Conservation (phyloP, 2,888 invertebrate species). For the Linnaemya vulpina region DNA sequence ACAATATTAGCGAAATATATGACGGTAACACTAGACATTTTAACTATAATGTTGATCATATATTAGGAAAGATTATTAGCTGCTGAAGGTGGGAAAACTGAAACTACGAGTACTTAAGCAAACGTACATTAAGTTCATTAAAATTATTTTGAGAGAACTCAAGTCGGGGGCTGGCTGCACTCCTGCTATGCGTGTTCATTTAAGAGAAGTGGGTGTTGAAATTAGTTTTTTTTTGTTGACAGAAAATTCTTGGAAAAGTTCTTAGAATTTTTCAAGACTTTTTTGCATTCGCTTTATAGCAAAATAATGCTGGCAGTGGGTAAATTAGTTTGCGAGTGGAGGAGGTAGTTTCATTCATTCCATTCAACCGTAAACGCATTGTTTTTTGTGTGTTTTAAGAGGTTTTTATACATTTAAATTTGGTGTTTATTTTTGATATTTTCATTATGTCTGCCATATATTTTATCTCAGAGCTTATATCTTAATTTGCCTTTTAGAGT, state of each 20-base stretch:
- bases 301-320: slow-evolving; percentile 20
- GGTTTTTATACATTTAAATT: slow-evolving; percentile 50
- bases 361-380: slow-evolving; percentile 17
- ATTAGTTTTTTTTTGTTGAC: neutral
- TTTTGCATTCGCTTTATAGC: neutral
- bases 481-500: slow-evolving; percentile 63
- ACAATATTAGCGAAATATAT: slow-evolving; percentile 44
- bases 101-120: slow-evolving; percentile 20
- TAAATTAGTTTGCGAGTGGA: neutral
- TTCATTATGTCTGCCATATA: slow-evolving; percentile 67
- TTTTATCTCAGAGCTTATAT: slow-evolving; percentile 58
- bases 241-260: slow-evolving; percentile 31
- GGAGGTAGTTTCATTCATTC: neutral
- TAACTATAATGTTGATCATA: slow-evolving; percentile 67
- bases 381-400: slow-evolving; percentile 8
- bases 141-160: slow-evolving; percentile 26
- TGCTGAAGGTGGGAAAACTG: slow-evolving; percentile 41
- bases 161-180: neutral
- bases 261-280: slow-evolving; percentile 10
- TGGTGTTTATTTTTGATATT: slow-evolving; percentile 68
- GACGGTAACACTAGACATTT: slow-evolving; percentile 64
- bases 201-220: slow-evolving; percentile 1
- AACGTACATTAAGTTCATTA: slow-evolving; percentile 59
- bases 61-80: slow-evolving; percentile 70
- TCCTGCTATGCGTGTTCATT: neutral